Conservation (phyloP, 2,113 vertebrate species). For the Gila orcuttii region DNA sequence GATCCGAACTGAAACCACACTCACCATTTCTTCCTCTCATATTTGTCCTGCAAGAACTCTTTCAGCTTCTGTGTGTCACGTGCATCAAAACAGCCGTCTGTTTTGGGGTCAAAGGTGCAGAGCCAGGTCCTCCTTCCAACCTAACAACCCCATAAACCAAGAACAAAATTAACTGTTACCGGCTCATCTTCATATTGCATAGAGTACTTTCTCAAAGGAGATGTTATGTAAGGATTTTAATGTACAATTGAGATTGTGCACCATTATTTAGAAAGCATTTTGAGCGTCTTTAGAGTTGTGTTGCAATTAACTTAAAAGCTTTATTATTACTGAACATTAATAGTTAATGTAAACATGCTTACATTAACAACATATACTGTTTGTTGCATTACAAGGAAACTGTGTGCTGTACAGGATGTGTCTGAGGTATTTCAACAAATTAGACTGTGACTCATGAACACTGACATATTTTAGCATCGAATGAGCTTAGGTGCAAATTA, state of each 20-base stretch:
- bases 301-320: neutral
- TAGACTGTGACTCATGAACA: conserved; percentile 15
- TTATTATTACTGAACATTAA: conserved; percentile 26
- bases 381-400: neutral
- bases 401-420: neutral
- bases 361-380: neutral
- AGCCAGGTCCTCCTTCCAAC: conserved; percentile 88
- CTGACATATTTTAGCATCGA: neutral
- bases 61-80: conserved; percentile 90
- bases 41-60: conserved; percentile 92
- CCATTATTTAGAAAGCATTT: neutral
- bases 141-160: conserved; percentile 63
- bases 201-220: neutral
- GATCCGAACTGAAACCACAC: conserved; percentile 30
- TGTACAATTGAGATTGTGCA: neutral
- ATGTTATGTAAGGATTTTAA: neutral
- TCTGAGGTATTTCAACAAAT: neutral
- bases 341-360: conserved; percentile 2
- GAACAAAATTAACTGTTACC: neutral
- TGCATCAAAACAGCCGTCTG: conserved; percentile 81
- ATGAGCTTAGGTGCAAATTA: neutral
- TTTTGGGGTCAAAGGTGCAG: conserved; percentile 84
- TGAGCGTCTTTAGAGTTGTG: neutral
- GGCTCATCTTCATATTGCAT: neutral
- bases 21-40: conserved; percentile 92